Conservation (phyloP, 2,113 vertebrate species). For the Myiozetetes cayanensis region DNA sequence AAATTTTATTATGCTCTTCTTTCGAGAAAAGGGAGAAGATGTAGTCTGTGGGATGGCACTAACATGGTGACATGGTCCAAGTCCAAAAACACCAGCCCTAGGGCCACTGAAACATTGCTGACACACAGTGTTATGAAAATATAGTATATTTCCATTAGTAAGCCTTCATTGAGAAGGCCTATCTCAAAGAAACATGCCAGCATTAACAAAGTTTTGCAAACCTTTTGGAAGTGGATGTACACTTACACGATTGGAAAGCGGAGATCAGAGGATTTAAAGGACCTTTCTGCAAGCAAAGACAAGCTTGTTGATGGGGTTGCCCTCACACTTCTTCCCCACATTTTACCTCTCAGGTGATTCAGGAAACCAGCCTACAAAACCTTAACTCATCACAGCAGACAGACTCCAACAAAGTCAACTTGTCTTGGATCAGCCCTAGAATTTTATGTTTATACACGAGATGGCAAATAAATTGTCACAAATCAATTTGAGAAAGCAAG, state of each 20-base stretch:
- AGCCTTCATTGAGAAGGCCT: not conserved
- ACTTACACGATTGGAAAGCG: not conserved
- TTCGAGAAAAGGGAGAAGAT: not conserved
- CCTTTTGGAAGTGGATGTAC: not conserved
- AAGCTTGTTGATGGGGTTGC: rapidly evolving
- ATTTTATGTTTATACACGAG: not conserved
- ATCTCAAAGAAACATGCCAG: not conserved
- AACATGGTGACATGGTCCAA: not conserved
- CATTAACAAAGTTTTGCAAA: not conserved
- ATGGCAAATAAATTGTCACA: not conserved
- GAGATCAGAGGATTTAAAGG: not conserved
- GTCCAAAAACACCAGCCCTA: not conserved
- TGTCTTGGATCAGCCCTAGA: not conserved
- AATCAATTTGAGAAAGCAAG: not conserved
- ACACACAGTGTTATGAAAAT: not conserved
- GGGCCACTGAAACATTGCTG: not conserved
- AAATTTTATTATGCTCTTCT: not conserved
- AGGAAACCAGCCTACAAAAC: not conserved
- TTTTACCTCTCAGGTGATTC: not conserved
- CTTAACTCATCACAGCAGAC: not conserved
- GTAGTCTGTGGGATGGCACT: not conserved
- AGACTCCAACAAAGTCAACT: not conserved
- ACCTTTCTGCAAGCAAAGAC: not conserved
- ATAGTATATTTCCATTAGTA: not conserved
- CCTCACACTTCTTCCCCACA: not conserved